These are phyloP conservation scores for Gadopsis marmoratus DNA, from an alignment of 2,797 vertebrate genomes.

Conservation along the genomic window DNA sequence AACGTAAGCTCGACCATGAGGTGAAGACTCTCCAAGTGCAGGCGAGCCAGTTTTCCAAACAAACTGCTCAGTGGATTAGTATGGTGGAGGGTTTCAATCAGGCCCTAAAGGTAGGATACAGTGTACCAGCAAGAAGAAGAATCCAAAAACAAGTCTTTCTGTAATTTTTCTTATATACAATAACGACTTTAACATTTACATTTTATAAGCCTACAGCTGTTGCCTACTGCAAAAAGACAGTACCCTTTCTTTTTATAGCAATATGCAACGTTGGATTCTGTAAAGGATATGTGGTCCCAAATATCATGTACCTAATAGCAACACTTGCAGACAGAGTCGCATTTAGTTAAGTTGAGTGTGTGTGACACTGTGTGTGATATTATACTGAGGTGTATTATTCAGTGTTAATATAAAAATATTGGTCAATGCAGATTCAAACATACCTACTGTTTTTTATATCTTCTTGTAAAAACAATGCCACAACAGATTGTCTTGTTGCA, in stretches of 20 bases:
- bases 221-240: background rate
- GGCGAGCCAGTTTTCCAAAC: slow-evolving; percentile 95
- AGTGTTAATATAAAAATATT: background rate
- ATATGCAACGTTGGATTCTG: background rate
- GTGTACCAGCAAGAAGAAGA: background rate
- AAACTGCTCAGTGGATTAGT: slow-evolving; percentile 95
- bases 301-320: background rate
- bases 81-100: slow-evolving; percentile 99
- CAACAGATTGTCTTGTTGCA: background rate
- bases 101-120: slow-evolving; percentile 89
- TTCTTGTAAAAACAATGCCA: background rate
- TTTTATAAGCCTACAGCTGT: background rate
- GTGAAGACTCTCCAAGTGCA: slow-evolving; percentile 96
- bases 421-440: background rate
- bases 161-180: background rate
- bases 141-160: background rate
- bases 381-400: background rate
- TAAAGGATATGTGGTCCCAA: background rate
- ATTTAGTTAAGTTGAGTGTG: background rate
- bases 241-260: background rate
- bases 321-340: background rate
- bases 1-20: slow-evolving; percentile 96
- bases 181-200: background rate
- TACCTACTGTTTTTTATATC: background rate
- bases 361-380: background rate